phyloP scores from a whole-genome alignment of 2,888 invertebrate genomes.

The Sthenelais limicola region DNA sequence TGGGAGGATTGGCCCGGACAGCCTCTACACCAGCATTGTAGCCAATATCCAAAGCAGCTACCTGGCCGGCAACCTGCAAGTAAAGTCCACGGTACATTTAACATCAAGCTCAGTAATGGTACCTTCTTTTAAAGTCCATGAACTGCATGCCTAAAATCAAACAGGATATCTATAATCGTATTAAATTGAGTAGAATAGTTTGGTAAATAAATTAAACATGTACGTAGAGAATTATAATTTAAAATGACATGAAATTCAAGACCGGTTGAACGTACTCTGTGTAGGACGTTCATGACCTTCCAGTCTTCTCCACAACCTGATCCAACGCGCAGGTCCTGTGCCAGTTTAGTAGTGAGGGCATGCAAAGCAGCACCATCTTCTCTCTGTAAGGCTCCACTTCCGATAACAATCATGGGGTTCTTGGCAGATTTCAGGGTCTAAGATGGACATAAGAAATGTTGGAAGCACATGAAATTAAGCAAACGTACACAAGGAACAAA shows the following conservation, averaged over 20 bases:
- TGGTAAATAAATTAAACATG: too few species aligned
- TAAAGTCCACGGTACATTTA: too few species aligned
- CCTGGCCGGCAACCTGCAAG: constrained; percentile 75
- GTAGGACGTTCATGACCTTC: constrained; percentile 93
- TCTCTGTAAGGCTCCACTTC: constrained; percentile 86
- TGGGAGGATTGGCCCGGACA: constrained; percentile 78
- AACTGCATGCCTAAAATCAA: too few species aligned
- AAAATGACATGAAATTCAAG: too few species aligned
- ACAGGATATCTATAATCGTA: too few species aligned
- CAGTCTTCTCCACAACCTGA: constrained; percentile 74
- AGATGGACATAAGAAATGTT: neutral
- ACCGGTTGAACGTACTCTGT: constrained; percentile 82
- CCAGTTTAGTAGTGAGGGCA: constrained; percentile 80
- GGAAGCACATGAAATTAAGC: too few species aligned
- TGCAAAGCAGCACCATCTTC: constrained; percentile 65
- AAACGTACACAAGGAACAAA: neutral
- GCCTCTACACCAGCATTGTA: constrained; percentile 83
- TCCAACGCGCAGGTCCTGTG: constrained; percentile 71
- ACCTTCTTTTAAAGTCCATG: too few species aligned
- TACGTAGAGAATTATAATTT: too few species aligned
- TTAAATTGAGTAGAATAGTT: too few species aligned
- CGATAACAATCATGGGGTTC: constrained; percentile 91
- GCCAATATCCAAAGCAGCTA: constrained; percentile 95
- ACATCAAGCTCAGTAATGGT: too few species aligned
- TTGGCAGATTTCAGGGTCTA: constrained; percentile 82